Base-by-base conservation (phyloP, 1,140 invertebrate genomes). In the Scaptomyza hsui region DNA sequence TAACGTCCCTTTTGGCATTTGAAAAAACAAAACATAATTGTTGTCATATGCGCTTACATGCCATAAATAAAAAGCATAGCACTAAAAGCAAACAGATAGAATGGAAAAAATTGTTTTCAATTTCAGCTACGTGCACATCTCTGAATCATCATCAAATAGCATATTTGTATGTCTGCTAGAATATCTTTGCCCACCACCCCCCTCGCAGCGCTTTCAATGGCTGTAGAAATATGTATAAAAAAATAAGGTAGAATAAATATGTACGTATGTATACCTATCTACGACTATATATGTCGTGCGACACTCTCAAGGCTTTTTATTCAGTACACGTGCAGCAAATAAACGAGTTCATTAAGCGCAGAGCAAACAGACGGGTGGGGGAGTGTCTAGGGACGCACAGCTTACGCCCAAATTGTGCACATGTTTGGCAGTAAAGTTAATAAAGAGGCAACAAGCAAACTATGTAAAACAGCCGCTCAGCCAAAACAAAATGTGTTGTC, bases 301-400 rank as follows among this genome's bases (percentile, higher is more conserved):
- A 35, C 48, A 53, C 51, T 42, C 59, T 76, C 65, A 75, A 76
- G 67, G 39, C 56, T 59, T 76, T 76, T 67, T 63, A 78, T 81
- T 73, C 78, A 32, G 74, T 64, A 48, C 78, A 82, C 78, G 78
- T 81, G 79, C 79, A 82, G 65, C 75, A 74, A 72, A 81, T 81
- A 73, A 83, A 78, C 79, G 78, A 81, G 78, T 81, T 81, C 78
- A 81, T 81, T 81, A 81, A 70, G 74, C 18, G 44, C 44, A 39
- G 19, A 47, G 49, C 16, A 47, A 35, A 26, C 12, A 47, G 41
- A 35, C 1, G 2, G 12, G 18, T 1, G 12, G 18, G 12, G 12
- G 21, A 48, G 67, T 49, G 67, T 49, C 67, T 56, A 63, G 60
- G 51, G 51, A 13, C 60, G 60, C 44, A 26, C 60, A 48, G 48